A percentile compares a stretch with the other conserved stretches of the same genome.
phyloP scores from a whole-genome alignment of 2,888 invertebrate species.

The Petrophora chlorosata region DNA sequence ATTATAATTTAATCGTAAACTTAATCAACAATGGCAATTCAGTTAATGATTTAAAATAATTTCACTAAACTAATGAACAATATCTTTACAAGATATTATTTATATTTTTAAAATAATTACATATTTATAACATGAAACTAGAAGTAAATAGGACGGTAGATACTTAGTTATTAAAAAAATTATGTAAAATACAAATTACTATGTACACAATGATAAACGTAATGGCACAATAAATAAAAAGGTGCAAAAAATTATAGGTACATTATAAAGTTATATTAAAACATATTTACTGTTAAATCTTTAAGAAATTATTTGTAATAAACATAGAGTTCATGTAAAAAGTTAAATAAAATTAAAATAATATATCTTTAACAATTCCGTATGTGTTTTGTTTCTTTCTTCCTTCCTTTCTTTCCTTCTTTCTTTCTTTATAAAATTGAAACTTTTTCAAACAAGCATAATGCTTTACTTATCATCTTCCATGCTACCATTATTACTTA shows the following conservation, averaged over 20 bases:
- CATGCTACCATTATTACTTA: too few species aligned
- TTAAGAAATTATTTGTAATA: too few species aligned
- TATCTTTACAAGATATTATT: constrained; percentile 63
- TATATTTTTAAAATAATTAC: constrained; percentile 40
- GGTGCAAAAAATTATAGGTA: not conserved
- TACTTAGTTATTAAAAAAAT: not conserved
- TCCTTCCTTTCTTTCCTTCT: too few species aligned
- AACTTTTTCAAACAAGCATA: too few species aligned
- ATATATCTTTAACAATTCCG: too few species aligned
- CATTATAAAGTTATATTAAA: not conserved
- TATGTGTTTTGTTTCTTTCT: too few species aligned
- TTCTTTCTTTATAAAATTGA: too few species aligned
- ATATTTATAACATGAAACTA: constrained; percentile 25
- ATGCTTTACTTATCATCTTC: too few species aligned
- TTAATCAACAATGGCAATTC: constrained; percentile 74
- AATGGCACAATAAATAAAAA: constrained; percentile 36
- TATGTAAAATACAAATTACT: constrained; percentile 8
- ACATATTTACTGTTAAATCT: not conserved
- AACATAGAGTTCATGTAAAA: too few species aligned
- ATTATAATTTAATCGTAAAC: constrained; percentile 70
- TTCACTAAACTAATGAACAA: constrained; percentile 41
- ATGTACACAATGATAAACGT: constrained; percentile 24
- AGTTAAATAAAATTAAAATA: too few species aligned
- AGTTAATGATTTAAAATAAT: constrained; percentile 42
- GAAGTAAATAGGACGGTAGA: constrained; percentile 18